These are phyloP conservation scores for Strix uralensis DNA, from an alignment of 2,113 vertebrate species.

Conservation along the genomic window DNA sequence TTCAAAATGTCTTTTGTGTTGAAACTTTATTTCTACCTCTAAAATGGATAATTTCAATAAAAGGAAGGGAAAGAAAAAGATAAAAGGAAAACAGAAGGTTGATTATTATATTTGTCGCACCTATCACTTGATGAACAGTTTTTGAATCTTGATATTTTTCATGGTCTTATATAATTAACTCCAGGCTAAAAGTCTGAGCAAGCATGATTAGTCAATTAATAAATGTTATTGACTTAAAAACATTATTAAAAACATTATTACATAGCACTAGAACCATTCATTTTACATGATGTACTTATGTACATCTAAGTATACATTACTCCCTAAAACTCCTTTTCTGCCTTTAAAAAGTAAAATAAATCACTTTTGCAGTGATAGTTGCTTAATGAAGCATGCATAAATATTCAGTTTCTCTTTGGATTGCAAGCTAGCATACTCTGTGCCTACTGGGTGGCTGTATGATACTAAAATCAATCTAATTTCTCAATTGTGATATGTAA, in stretches of 20 bases:
- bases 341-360: not conserved
- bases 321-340: not conserved
- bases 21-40: not conserved
- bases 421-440: not conserved
- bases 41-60: not conserved
- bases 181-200: not conserved
- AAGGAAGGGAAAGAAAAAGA: not conserved
- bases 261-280: not conserved
- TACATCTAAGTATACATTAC: not conserved
- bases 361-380: not conserved
- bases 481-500: not conserved
- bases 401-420: not conserved
- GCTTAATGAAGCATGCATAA: not conserved
- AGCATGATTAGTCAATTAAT: not conserved
- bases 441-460: not conserved
- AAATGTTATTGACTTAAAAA: not conserved
- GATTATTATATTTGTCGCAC: not conserved
- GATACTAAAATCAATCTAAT: not conserved
- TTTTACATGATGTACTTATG: not conserved
- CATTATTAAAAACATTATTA: not conserved
- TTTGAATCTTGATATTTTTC: slow-evolving; percentile 10
- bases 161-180: slow-evolving; percentile 1
- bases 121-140: not conserved
- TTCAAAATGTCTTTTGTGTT: not conserved
- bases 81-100: not conserved